Evolutionary conservation across 2,888 invertebrate genomes (phyloP).

Genomic region (Harmothoe impar): DNA sequence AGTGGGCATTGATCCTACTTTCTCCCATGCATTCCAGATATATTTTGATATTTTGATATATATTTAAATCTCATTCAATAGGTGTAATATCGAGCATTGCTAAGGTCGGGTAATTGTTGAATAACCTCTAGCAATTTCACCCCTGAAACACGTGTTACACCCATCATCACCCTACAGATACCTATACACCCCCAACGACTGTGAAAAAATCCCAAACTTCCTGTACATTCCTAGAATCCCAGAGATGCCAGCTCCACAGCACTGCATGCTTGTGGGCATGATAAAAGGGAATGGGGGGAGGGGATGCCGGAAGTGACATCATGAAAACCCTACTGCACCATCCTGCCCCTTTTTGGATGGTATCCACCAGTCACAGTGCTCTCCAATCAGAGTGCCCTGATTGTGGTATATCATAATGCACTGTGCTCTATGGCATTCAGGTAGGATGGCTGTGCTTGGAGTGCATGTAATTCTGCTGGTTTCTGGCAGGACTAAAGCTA

Average conservation of each 20-base stretch:
- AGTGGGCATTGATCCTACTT: too few relatives aligned
- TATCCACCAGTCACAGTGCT: background rate
- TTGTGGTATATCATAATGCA: background rate
- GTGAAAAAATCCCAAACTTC: background rate
- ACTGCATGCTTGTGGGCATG: background rate
- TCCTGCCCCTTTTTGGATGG: background rate
- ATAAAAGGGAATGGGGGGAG: background rate
- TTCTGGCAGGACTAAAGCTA: background rate
- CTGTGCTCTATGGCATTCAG: background rate
- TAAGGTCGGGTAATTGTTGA: too few relatives aligned
- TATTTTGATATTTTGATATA: too few relatives aligned
- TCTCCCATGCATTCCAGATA: too few relatives aligned
- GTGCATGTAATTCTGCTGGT: background rate
- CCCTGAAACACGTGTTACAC: too few relatives aligned
- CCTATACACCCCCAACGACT: too few relatives aligned
- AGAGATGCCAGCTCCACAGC: background rate
- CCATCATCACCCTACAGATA: too few relatives aligned
- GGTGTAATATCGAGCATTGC: too few relatives aligned
- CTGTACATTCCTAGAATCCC: conserved; percentile 16
- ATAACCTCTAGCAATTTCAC: too few relatives aligned
- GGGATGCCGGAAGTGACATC: background rate
- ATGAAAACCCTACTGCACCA: conserved; percentile 10
- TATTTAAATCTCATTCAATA: too few relatives aligned
- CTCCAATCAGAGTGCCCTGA: background rate
- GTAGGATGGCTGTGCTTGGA: background rate